Evolutionary conservation across 1,140 invertebrate genomes (phyloP).

Genomic region (Pseudoatta argentina): DNA sequence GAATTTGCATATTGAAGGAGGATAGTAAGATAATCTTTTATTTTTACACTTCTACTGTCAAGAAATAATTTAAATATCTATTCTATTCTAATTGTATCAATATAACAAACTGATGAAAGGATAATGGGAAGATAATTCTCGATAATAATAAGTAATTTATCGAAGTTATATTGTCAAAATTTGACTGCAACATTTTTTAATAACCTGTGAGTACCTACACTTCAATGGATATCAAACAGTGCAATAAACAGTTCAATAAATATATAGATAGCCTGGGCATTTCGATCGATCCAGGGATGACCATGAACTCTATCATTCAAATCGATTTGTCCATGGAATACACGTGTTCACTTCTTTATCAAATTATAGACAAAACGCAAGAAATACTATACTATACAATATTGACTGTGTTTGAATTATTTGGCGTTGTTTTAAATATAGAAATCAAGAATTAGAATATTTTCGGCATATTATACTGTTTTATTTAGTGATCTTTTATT

Average conservation of each 20-base stretch:
- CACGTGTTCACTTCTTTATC: not conserved
- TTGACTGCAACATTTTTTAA: not conserved
- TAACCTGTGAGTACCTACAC: not conserved
- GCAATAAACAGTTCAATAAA: not conserved
- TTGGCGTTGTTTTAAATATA: too few relatives aligned
- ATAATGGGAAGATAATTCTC: not conserved
- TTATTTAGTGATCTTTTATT: too few relatives aligned
- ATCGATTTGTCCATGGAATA: not conserved
- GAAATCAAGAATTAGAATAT: too few relatives aligned
- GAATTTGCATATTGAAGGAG: not conserved
- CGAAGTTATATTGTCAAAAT: not conserved
- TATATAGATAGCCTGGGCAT: not conserved
- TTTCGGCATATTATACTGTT: too few relatives aligned
- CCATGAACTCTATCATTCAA: slow-evolving; percentile 43
- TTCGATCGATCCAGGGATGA: slow-evolving; percentile 43
- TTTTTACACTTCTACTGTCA: not conserved
- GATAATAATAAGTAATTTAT: slow-evolving; percentile 1
- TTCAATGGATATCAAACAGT: not conserved
- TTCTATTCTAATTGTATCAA: not conserved
- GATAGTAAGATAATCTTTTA: not conserved
- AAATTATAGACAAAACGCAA: not conserved
- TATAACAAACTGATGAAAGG: not conserved
- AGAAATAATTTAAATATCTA: not conserved
- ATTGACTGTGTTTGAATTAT: too few relatives aligned
- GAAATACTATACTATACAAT: not conserved